phyloP scores from a whole-genome alignment of 1,140 invertebrate species.

The Tribolium madens region DNA sequence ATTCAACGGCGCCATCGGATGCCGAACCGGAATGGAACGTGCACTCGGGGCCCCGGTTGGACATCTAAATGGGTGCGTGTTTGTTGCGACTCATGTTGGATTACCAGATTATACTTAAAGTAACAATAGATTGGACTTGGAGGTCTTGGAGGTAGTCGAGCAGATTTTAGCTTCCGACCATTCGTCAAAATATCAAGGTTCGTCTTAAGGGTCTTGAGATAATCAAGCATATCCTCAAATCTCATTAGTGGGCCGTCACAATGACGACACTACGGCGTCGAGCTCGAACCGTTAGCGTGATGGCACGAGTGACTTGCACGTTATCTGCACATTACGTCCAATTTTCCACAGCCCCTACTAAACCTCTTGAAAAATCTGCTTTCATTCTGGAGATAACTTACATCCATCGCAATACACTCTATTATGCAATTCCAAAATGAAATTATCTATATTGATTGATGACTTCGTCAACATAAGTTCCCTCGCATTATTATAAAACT shows the following conservation, averaged over 20 bases:
- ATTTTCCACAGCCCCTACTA: conserved; percentile 31
- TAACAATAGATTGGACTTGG: conserved; percentile 39
- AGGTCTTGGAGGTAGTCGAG: background rate
- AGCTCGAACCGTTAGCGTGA: conserved; percentile 39
- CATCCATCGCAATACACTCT: conserved; percentile 40
- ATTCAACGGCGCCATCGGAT: conserved; percentile 57
- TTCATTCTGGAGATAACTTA: conserved; percentile 50
- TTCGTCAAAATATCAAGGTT: conserved; percentile 42
- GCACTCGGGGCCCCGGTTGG: conserved; percentile 28
- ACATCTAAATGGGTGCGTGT: conserved; percentile 51
- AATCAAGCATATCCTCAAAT: conserved; percentile 46
- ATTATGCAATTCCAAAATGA: conserved; percentile 55
- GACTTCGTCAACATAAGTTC: conserved; percentile 43
- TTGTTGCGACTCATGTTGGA: conserved; percentile 48
- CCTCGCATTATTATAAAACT: conserved; percentile 44
- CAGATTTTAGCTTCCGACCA: conserved; percentile 35
- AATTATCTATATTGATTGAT: conserved; percentile 57
- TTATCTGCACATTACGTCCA: conserved; percentile 51
- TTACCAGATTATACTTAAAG: conserved; percentile 47
- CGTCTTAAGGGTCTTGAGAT: conserved; percentile 25
- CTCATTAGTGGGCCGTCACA: conserved; percentile 46
- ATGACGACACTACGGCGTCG: conserved; percentile 41
- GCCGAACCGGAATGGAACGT: conserved; percentile 49
- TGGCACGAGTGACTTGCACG: conserved; percentile 52
- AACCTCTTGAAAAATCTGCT: conserved; percentile 52